Base-by-base conservation (phyloP, 2,797 vertebrate genomes). In the Okamejei kenojei region DNA sequence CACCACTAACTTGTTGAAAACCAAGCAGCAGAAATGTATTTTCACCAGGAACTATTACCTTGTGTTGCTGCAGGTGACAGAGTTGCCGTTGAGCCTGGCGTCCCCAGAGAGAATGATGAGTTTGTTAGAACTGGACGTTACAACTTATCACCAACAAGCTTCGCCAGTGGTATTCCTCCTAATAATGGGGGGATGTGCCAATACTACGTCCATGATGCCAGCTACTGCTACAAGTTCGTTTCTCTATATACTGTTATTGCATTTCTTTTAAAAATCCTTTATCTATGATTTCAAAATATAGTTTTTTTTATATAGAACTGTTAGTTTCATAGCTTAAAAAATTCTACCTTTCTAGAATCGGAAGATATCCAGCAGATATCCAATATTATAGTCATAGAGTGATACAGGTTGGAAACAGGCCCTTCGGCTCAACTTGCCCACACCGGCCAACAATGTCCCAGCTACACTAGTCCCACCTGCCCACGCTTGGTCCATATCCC, bases 161-260 rank as follows among this genome's bases (percentile, higher is more conserved):
- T 98, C 95, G 99, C 98, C 96, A 98, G 98, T 0, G 98, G 98
- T 0, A 98, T 98, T 0, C 98, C 99, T 0, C 98, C 98, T 0
- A 98, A 99, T 0, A 96, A 99, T 8, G 99, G 99, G 13, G 99
- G 98, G 94, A 94, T 99, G 78, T 98, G 98, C 94, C 95, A 96
- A 94, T 99, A 97, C 96, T 99, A 99, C 96, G 98, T 95, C 73
- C 99, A 99, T 95, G 97, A 93, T 0, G 98, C 98, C 81, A 96
- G 95, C 96, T 99, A n/a, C 97, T 99, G 99, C 94, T 99, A 98
- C 96, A 99, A 98, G 99, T 99, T 82, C 96, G 97, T 96, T n/a
- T 80, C 35, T 35, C 29, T 13, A 54, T 54, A 54, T 54, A 54
- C 45, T 54, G 45, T 54, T 54, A 6, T n/a, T 54, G 45, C 45